Conservation (phyloP, 2,888 invertebrate genomes). For the Crioceris asparagi region DNA sequence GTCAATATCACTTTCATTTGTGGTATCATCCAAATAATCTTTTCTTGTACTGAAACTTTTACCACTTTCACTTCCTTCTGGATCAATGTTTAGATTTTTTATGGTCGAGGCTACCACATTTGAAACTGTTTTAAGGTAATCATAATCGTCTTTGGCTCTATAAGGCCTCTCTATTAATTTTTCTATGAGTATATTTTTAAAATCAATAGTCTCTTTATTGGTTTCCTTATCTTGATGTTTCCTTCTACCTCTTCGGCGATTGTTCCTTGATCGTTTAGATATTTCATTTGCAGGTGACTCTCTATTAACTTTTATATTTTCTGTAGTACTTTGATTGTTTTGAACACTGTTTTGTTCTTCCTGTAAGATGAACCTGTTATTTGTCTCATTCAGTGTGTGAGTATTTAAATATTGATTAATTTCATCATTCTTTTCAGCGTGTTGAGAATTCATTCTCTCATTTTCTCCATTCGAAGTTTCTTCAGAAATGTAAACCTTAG, state of each 20-base stretch:
- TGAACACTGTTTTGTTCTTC: too few relatives aligned
- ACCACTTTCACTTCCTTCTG: not conserved
- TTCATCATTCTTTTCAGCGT: not conserved
- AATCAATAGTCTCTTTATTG: conserved; percentile 9
- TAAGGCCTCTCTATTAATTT: conserved; percentile 14
- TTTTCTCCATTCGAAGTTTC: not conserved
- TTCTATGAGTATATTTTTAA: conserved; percentile 11
- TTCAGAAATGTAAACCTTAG: too few relatives aligned
- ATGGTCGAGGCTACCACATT: conserved; percentile 11
- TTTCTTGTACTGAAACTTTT: not conserved
- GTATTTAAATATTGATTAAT: too few relatives aligned
- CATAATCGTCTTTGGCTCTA: conserved; percentile 17
- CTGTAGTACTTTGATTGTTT: too few relatives aligned
- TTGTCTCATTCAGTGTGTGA: too few relatives aligned
- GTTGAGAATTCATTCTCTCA: not conserved
- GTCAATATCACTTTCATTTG: not conserved
- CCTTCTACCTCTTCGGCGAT: conserved; percentile 9
- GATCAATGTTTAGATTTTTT: not conserved
- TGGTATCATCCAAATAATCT: not conserved
- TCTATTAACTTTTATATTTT: too few relatives aligned
- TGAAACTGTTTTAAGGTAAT: conserved; percentile 14
- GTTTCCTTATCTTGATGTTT: conserved; percentile 6
- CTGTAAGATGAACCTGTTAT: too few relatives aligned
- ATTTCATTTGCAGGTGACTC: too few relatives aligned
- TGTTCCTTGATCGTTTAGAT: conserved; percentile 7